Percentiles rank a stretch among this genome's conserved stretches.
phyloP scores from a whole-genome alignment of 1,140 invertebrate species.

The Zaprionus capensis region DNA sequence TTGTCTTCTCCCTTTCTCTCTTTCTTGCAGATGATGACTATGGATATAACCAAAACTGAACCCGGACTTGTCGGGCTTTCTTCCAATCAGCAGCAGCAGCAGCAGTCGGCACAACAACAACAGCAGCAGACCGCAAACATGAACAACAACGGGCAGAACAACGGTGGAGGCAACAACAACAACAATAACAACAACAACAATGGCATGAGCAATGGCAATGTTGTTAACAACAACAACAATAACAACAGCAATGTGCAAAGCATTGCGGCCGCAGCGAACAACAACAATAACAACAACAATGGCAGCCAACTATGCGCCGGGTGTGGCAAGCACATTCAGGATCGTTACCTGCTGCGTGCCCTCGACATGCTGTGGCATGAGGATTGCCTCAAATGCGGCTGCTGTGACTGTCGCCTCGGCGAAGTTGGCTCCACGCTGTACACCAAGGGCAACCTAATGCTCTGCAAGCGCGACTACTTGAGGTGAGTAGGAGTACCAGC shows the following conservation, averaged over 20 bases:
- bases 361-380: slow-evolving; percentile 98
- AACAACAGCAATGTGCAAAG: slow-evolving; percentile 65
- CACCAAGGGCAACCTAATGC: slow-evolving; percentile 97
- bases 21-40: slow-evolving; percentile 87
- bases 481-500: slow-evolving; percentile 87
- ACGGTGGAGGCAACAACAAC: slow-evolving; percentile 76
- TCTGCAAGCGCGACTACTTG: slow-evolving; percentile 99
- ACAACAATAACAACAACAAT: slow-evolving; percentile 84
- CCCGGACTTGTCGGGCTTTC: slow-evolving; percentile 84
- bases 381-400: slow-evolving; percentile 98
- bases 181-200: slow-evolving; percentile 64
- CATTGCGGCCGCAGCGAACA: slow-evolving; percentile 70
- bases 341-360: slow-evolving; percentile 93
- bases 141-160: slow-evolving; percentile 81
- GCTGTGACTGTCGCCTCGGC: slow-evolving; percentile 97
- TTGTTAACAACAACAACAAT: slow-evolving; percentile 43
- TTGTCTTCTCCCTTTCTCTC: not conserved
- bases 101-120: slow-evolving; percentile 43
- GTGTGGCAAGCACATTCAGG: slow-evolving; percentile 94
- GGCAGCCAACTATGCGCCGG: slow-evolving; percentile 91
- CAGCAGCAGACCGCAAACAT: slow-evolving; percentile 79
- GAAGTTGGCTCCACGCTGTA: slow-evolving; percentile 99
- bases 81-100: slow-evolving; percentile 72
- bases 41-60: slow-evolving; percentile 89
- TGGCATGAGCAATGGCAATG: slow-evolving; percentile 47